Base-by-base conservation (phyloP, 2,888 invertebrate genomes). In the Exephanes ischioxanthus region DNA sequence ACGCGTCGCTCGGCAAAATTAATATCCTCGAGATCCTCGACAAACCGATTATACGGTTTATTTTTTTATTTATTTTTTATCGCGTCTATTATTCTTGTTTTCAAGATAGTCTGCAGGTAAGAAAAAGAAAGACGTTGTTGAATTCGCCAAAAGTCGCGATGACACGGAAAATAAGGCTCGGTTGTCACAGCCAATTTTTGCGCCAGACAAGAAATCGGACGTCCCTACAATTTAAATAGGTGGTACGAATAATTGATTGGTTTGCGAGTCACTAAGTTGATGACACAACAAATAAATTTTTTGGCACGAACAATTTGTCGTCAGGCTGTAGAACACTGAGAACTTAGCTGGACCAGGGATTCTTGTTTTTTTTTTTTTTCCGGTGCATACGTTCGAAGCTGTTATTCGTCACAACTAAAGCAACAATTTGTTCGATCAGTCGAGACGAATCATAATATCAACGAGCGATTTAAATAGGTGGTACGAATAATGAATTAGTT, bases 1-100 rank as follows among this genome's bases (percentile, higher is more conserved):
- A 86, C 85, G 87, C 88, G 85, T 87, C 86, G 84, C 84, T 85
- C 87, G 76, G 85, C 86, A 67, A 86, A 88, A 88, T 88, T 88
- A 87, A 85, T 87, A 86, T 87, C 82, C 77, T 77, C 61, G 22
- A 6, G 68, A 61, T 68, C 70, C 61, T 53, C 70, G 51, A 72
- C 76, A 79, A 53, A 58, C 33, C 51, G 63, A 77, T 48, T 61
- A 75, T 66, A 68, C 68, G 26, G n/a, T 11, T 11, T 33, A 9
- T 55, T 16, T 55, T 19, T 77, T 33, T n/a, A 26, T 37, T 37
- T 37, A 9, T 11, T 22, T 16, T 55, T 16, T 55, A 33, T 55
- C 55, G 26, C 45, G 53, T 14, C 55, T 30, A 82, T 82, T 16
- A 48, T 67, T 55, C 51, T 79, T 51, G 48, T 76, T 55, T 77